phyloP scores from a whole-genome alignment of 2,888 invertebrate species.

The Andricus curvator region DNA sequence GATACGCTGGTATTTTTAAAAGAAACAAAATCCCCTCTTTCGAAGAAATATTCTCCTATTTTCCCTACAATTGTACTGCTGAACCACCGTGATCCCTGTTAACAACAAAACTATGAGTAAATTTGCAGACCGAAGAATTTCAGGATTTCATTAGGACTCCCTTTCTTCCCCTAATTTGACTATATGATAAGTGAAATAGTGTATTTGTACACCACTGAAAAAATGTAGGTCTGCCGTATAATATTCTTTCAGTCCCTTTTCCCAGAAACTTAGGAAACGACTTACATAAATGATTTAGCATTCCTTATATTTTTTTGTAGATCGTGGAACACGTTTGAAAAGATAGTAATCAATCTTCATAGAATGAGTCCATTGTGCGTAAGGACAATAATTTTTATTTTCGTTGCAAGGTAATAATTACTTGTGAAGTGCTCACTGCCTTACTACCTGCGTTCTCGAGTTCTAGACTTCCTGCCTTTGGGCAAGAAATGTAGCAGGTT shows the following conservation, averaged over 20 bases:
- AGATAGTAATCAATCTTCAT: background rate
- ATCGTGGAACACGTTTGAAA: background rate
- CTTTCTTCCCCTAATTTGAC: too few relatives aligned
- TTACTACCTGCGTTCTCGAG: slow-evolving; percentile 6
- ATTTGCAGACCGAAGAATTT: too few relatives aligned
- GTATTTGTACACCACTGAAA: too few relatives aligned
- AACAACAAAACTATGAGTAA: too few relatives aligned
- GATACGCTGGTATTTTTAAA: too few relatives aligned
- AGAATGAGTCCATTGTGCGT: slow-evolving; percentile 8
- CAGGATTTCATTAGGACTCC: too few relatives aligned
- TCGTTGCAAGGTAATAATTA: slow-evolving; percentile 28
- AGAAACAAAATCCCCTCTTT: too few relatives aligned
- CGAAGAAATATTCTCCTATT: too few relatives aligned
- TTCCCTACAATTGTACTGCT: too few relatives aligned
- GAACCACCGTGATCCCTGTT: too few relatives aligned
- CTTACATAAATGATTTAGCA: background rate
- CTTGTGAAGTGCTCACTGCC: slow-evolving; percentile 1
- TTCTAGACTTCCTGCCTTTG: slow-evolving; percentile 24
- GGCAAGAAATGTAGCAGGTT: slow-evolving; percentile 22
- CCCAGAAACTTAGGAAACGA: background rate
- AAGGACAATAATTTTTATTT: slow-evolving; percentile 31
- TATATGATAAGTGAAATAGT: too few relatives aligned
- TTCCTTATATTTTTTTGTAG: background rate
- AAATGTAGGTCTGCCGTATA: too few relatives aligned
- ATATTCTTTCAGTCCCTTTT: background rate